Percentiles rank a stretch among this genome's conserved stretches.
These are phyloP conservation scores for Drosophila austrosaltans DNA, from an alignment of 2,888 invertebrate species.

Conservation along the genomic window DNA sequence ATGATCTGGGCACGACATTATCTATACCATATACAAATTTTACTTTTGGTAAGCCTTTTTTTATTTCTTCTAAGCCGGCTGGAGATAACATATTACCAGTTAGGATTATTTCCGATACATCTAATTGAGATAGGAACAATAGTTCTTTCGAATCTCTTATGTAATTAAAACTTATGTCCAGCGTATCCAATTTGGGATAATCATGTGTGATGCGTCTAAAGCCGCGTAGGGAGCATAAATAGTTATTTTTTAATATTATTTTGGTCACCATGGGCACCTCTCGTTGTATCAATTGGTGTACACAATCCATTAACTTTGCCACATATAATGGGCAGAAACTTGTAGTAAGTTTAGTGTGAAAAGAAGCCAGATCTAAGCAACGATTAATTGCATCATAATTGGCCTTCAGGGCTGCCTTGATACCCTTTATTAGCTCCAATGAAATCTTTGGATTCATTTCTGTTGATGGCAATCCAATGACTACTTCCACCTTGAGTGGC, in stretches of 20 bases:
- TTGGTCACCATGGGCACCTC: conserved; percentile 11
- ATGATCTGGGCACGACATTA: background rate
- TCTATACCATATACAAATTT: background rate
- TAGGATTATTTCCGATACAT: conserved; percentile 3
- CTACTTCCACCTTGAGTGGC: conserved; percentile 24
- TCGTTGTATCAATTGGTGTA: conserved; percentile 4
- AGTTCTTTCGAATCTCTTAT: conserved; percentile 37
- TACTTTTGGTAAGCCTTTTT: conserved; percentile 30
- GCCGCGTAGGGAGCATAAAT: conserved; percentile 35
- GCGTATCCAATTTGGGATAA: conserved; percentile 20
- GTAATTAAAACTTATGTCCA: conserved; percentile 46
- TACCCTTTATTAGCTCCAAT: background rate
- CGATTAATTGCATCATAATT: conserved; percentile 22
- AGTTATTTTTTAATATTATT: conserved; percentile 43
- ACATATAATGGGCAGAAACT: conserved; percentile 42
- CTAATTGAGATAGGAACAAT: conserved; percentile 13
- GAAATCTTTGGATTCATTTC: background rate
- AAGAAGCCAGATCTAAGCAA: conserved; percentile 36
- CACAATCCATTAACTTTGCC: conserved; percentile 17
- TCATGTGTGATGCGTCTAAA: conserved; percentile 5
- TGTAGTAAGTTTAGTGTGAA: conserved; percentile 34
- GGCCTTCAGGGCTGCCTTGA: conserved; percentile 5
- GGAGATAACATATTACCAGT: conserved; percentile 40
- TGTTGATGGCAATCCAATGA: conserved; percentile 16
- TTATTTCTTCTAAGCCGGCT: background rate